These are phyloP conservation scores for Sialis fuliginosa DNA, from an alignment of 2,888 invertebrate genomes.

Conservation along the genomic window DNA sequence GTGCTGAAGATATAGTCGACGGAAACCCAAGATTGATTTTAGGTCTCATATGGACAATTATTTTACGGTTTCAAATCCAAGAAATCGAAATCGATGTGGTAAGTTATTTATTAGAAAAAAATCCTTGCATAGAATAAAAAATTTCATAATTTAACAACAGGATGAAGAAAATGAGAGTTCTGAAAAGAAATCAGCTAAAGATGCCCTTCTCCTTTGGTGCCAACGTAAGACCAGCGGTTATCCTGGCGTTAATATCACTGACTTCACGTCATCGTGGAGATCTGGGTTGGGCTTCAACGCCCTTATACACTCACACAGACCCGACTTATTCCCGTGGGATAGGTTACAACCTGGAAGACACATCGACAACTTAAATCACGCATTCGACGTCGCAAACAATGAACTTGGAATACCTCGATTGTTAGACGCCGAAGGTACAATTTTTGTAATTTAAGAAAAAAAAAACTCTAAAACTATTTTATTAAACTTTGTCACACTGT, in stretches of 20 bases:
- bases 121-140: not conserved
- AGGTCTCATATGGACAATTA: slow-evolving; percentile 98
- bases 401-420: slow-evolving; percentile 86
- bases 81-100: slow-evolving; percentile 95
- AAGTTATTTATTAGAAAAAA: slow-evolving; percentile 19
- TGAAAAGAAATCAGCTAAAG: slow-evolving; percentile 97
- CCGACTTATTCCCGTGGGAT: slow-evolving; percentile 83
- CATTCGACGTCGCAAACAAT: slow-evolving; percentile 86
- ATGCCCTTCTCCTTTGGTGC: slow-evolving; percentile 94
- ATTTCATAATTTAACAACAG: slow-evolving; percentile 24
- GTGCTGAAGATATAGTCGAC: slow-evolving; percentile 97
- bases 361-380: slow-evolving; percentile 92
- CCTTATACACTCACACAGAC: slow-evolving; percentile 92
- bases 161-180: slow-evolving; percentile 93
- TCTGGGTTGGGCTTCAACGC: slow-evolving; percentile 96
- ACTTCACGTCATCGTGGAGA: slow-evolving; percentile 88
- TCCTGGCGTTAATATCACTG: slow-evolving; percentile 71
- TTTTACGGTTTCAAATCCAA: slow-evolving; percentile 96
- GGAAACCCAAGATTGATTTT: slow-evolving; percentile 93
- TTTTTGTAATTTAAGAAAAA: not conserved
- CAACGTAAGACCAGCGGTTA: slow-evolving; percentile 96
- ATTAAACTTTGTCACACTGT: not conserved
- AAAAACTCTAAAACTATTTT: not conserved
- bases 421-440: slow-evolving; percentile 78
- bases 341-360: slow-evolving; percentile 63